Evolutionary conservation across 1,140 invertebrate genomes (phyloP).

Genomic region (Carposina sasakii): DNA sequence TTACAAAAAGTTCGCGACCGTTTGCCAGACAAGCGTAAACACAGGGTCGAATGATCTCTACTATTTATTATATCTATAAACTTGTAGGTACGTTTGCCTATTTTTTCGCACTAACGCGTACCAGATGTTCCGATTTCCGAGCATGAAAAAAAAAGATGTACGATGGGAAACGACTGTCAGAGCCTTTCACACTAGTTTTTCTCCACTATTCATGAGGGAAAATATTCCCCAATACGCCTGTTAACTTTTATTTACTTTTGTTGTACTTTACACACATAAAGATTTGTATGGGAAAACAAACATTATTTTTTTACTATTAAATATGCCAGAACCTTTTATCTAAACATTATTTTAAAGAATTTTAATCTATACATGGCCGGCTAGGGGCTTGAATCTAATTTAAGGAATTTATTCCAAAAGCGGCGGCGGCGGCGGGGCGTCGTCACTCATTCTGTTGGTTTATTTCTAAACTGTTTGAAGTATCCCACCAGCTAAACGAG

Average conservation of each 20-base stretch:
- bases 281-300: slow-evolving; percentile 32
- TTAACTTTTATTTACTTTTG: no score
- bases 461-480: slow-evolving; percentile 34
- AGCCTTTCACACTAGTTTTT: slow-evolving; percentile 54
- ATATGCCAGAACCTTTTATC: no score
- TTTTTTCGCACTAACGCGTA: slow-evolving; percentile 33
- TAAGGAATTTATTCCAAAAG: slow-evolving; percentile 31
- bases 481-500: slow-evolving; percentile 22
- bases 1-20: not conserved
- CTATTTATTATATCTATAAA: no score
- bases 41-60: slow-evolving; percentile 21
- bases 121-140: slow-evolving; percentile 63
- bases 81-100: no score
- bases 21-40: slow-evolving; percentile 18
- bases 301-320: no score
- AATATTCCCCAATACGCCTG: no score
- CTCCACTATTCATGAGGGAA: no score
- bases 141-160: slow-evolving; percentile 56
- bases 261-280: slow-evolving; percentile 22
- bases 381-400: no score
- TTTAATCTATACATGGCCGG: no score
- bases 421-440: slow-evolving; percentile 19
- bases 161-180: slow-evolving; percentile 60
- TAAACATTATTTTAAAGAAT: no score
- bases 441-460: slow-evolving; percentile 13